These are phyloP conservation scores for Stenopsyche tienmushanensis DNA, from an alignment of 1,140 invertebrate species.

Conservation along the genomic window DNA sequence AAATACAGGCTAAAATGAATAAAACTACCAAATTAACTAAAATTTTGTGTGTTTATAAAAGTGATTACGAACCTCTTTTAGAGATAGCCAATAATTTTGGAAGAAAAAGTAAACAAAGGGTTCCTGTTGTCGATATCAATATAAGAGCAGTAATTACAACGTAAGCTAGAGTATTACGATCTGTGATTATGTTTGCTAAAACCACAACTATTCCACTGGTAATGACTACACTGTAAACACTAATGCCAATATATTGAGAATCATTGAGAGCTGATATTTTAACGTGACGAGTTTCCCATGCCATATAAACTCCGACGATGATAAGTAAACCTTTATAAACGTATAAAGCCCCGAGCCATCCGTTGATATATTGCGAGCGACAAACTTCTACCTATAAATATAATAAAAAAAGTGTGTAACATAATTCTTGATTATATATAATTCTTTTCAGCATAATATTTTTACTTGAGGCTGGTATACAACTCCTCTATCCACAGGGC, in stretches of 20 bases:
- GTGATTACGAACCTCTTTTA: constrained; percentile 54
- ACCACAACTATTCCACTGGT: constrained; percentile 83
- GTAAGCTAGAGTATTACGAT: constrained; percentile 81
- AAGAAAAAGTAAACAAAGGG: constrained; percentile 82
- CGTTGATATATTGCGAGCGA: constrained; percentile 78
- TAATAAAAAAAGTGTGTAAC: background rate
- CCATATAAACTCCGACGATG: constrained; percentile 91
- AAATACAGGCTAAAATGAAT: no score
- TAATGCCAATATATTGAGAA: constrained; percentile 93
- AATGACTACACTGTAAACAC: constrained; percentile 89
- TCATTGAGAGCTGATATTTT: constrained; percentile 97
- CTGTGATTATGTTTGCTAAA: constrained; percentile 80
- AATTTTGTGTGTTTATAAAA: background rate
- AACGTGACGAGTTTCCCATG: constrained; percentile 96
- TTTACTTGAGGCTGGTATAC: constrained; percentile 83
- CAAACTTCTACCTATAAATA: constrained; percentile 78
- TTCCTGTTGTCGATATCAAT: constrained; percentile 81
- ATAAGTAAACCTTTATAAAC: constrained; percentile 86
- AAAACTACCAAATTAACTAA: no score
- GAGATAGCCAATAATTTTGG: constrained; percentile 76
- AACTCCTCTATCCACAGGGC: constrained; percentile 71
- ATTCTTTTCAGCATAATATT: no score
- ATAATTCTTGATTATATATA: background rate
- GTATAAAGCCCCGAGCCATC: constrained; percentile 85
- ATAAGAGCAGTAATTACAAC: constrained; percentile 81